Conservation (phyloP, 2,113 vertebrate genomes). For the Callocephalon fimbriatum region DNA sequence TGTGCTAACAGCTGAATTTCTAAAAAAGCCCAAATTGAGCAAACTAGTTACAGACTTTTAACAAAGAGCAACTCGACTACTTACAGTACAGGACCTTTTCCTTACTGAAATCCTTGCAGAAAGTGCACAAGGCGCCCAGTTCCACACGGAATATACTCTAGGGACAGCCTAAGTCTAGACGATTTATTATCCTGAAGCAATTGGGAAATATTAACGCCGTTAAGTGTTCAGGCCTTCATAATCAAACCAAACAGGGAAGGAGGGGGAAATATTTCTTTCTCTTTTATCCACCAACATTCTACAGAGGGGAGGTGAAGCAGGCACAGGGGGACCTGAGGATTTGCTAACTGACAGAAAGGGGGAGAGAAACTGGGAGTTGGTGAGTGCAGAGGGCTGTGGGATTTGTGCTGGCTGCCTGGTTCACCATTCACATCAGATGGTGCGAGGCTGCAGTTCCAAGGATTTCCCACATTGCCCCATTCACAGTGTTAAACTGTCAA, state of each 20-base stretch:
- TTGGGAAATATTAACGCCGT: accelerated
- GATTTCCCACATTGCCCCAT: slow-evolving; percentile 75
- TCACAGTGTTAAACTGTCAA: slow-evolving; percentile 73
- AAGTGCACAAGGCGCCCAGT: not conserved
- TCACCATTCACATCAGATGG: slow-evolving; percentile 38
- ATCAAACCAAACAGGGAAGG: not conserved
- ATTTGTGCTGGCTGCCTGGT: not conserved
- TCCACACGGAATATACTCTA: not conserved
- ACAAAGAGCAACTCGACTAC: not conserved
- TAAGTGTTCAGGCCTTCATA: not conserved
- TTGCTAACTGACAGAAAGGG: not conserved
- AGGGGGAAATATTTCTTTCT: not conserved
- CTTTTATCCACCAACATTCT: not conserved
- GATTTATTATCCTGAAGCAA: not conserved
- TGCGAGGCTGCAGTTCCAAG: slow-evolving; percentile 25
- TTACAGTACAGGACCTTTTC: not conserved
- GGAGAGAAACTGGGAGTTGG: not conserved
- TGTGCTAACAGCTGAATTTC: not conserved
- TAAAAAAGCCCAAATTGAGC: not conserved
- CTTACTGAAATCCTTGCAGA: not conserved
- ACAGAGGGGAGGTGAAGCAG: not conserved
- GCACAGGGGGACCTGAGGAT: not conserved
- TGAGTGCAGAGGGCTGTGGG: not conserved
- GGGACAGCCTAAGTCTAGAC: not conserved
- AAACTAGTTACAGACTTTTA: not conserved